These are phyloP conservation scores for Cynopterus sphinx DNA, from an alignment of 2,797 vertebrate species.

Conservation along the genomic window DNA sequence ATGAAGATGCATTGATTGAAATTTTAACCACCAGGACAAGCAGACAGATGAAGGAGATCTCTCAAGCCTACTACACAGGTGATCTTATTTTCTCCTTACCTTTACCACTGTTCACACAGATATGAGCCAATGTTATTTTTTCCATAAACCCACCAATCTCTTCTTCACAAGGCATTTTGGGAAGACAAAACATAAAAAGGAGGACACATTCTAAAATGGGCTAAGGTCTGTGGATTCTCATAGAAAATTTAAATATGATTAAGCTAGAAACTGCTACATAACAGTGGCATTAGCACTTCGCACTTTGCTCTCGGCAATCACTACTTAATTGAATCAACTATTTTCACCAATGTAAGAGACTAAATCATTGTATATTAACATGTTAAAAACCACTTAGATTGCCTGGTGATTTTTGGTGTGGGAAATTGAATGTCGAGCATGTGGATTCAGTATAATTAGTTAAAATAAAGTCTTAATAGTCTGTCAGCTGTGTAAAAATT, in stretches of 20 bases:
- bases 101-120: neutral
- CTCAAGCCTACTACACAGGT: constrained; percentile 91
- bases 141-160: neutral
- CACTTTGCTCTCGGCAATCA: neutral
- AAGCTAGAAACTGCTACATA: neutral
- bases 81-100: neutral
- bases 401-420: neutral
- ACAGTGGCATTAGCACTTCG: neutral
- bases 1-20: constrained; percentile 90
- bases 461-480: neutral
- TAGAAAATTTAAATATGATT: neutral
- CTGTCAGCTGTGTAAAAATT: neutral
- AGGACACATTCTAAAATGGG: neutral
- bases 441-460: neutral
- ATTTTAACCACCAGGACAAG: constrained; percentile 91
- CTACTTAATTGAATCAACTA: constrained; percentile 38
- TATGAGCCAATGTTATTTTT: neutral
- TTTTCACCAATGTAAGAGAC: neutral
- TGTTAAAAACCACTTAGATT: constrained; percentile 23
- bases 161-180: constrained; percentile 3
- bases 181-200: neutral
- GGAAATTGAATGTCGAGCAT: neutral
- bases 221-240: neutral
- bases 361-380: neutral
- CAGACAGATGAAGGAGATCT: constrained; percentile 89